These are phyloP conservation scores for Mesoclemmys tuberculata DNA, from an alignment of 2,113 vertebrate species.

Conservation along the genomic window DNA sequence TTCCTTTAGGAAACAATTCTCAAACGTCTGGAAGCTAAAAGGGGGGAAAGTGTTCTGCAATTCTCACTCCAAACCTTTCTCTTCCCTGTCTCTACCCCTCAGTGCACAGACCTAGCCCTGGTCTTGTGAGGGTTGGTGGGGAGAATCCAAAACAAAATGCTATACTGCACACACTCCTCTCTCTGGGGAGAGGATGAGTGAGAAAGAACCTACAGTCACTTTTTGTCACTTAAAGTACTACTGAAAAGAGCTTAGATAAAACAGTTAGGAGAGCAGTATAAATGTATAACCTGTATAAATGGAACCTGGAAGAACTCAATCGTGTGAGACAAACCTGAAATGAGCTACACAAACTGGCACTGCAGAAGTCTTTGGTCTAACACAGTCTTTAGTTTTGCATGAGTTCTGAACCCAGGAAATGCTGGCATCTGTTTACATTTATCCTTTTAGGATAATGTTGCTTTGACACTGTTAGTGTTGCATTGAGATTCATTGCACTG, in stretches of 20 bases:
- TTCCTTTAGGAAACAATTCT: conserved; percentile 7
- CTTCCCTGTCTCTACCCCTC: neutral
- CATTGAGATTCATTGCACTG: neutral
- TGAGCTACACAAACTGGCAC: neutral
- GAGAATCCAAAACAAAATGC: neutral
- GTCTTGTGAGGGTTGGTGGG: neutral
- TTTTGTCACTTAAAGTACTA: neutral
- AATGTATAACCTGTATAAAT: neutral
- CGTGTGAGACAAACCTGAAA: neutral
- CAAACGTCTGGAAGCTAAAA: neutral
- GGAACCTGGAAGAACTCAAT: neutral
- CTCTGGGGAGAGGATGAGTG: neutral
- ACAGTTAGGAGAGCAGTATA: neutral
- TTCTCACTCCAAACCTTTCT: conserved; percentile 1
- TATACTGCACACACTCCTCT: neutral
- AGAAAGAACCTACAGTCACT: neutral
- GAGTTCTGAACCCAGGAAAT: neutral
- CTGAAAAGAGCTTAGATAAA: neutral
- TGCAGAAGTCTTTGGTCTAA: neutral
- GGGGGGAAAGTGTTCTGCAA: neutral
- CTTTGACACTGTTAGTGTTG: neutral
- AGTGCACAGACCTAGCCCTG: neutral
- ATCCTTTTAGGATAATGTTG: neutral
- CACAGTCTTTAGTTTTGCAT: neutral
- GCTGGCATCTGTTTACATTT: neutral